Percentiles rank a stretch among this genome's conserved stretches.
Conservation (phyloP, 1,140 invertebrate species). For the Cydia fagiglandana region DNA sequence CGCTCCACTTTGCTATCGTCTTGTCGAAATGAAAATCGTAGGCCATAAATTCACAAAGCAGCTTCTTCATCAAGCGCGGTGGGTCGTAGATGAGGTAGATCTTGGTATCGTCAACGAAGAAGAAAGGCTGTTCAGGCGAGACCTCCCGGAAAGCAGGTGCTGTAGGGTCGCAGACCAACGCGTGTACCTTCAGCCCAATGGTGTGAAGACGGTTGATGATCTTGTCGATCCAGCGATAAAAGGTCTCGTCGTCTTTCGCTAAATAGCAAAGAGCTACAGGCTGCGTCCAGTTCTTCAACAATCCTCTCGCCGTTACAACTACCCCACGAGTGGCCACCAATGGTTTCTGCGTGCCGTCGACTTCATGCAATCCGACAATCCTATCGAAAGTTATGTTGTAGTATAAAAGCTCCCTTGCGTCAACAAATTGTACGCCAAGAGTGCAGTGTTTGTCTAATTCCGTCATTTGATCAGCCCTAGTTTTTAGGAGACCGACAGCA, state of each 20-base stretch:
- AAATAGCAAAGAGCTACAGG: not conserved
- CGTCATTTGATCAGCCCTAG: not conserved
- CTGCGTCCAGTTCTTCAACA: not conserved
- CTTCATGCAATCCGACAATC: conserved; percentile 14
- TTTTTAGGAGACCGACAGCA: not conserved
- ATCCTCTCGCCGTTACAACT: not conserved
- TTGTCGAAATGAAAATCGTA: conserved; percentile 10
- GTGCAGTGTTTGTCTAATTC: conserved; percentile 1
- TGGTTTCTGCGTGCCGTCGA: not conserved
- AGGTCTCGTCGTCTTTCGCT: not conserved
- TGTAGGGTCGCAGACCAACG: not conserved
- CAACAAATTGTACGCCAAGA: not conserved
- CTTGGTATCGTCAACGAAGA: not conserved
- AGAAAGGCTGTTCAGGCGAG: not conserved
- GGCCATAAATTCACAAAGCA: not conserved
- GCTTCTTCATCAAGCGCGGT: not conserved
- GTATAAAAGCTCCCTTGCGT: not conserved
- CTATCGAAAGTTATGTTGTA: conserved; percentile 18
- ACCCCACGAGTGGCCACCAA: not conserved
- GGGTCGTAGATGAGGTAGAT: conserved; percentile 14
- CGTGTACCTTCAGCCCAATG: not conserved
- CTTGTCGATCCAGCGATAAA: not conserved
- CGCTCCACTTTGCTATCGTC: not conserved
- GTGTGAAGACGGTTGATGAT: not conserved
- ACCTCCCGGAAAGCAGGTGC: not conserved